Base-by-base conservation (phyloP, 2,888 invertebrate genomes). In the Phlogophora meticulosa region DNA sequence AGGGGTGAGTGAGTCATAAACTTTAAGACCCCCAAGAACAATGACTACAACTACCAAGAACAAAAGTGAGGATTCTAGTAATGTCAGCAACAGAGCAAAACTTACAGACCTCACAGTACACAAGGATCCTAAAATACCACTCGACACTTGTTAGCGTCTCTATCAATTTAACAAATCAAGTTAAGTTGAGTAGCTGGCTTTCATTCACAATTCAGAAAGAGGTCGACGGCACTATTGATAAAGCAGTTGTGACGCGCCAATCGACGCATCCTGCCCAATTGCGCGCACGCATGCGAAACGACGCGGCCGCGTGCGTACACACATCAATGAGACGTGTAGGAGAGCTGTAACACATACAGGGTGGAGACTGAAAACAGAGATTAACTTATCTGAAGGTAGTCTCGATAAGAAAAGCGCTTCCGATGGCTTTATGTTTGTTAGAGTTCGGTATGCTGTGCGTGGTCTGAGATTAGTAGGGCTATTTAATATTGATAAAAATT, bases 161-260 rank as follows among this genome's bases (percentile, higher is more conserved):
- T 72, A 78, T 75, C 82, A 85, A 79, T 81, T 78, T 74, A 82
- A 76, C 72, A 72, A 83, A 76, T 81, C 79, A 76, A 65, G 67
- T 81, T 70, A 80, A 67, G 72, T 60, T 43, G 55, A 51, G 62
- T 63, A 57, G 69, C 72, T 60, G 64, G 69, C 78, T 81, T 81
- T 85, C 88, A 88, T 88, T 89, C 89, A 83, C 72, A 79, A 82
- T 83, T 62, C 79, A 75, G 81, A 78, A 81, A 74, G 81, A 83
- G 92, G 92, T 92, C 92, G 85, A 85, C 86, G 91, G 85, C 90
- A 87, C 87, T 78, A 85, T 86, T 91, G 92, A 92, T 91, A 91
- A 87, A 85, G 78, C 81, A 64, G 72, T 81, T 72, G 82, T 83
- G 82, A 81, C 81, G 85, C 83, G 85, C 83, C 87, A 88, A 89